Evolutionary conservation across 2,113 vertebrate species (phyloP).

Genomic region (Centropus bengalensis): DNA sequence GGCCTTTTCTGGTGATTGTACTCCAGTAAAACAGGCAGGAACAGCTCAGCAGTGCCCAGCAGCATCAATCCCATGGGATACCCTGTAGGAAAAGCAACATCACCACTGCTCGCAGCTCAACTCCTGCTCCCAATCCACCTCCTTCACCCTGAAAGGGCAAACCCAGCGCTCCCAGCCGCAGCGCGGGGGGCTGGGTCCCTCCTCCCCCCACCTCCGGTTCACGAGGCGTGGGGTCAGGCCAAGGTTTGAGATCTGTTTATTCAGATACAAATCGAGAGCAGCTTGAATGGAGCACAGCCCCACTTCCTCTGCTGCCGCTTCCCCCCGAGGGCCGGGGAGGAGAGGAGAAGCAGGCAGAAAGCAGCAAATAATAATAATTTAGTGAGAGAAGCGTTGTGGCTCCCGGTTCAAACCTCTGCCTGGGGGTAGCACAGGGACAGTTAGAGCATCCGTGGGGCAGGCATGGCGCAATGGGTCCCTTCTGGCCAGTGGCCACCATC

Average conservation of each 20-base stretch:
- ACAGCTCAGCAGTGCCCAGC: too few species aligned
- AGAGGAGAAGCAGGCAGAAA: constrained; percentile 37
- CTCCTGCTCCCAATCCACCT: too few species aligned
- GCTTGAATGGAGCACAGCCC: constrained; percentile 60
- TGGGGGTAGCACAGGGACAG: constrained; percentile 19
- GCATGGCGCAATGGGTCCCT: not conserved
- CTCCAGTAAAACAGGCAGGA: not conserved
- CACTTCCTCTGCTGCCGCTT: constrained; percentile 57
- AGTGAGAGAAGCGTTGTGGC: constrained; percentile 63
- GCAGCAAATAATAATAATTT: constrained; percentile 69
- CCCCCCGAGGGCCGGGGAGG: constrained; percentile 20
- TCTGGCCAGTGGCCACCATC: not conserved
- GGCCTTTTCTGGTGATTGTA: too few species aligned
- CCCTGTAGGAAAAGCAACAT: not conserved
- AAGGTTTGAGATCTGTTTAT: constrained; percentile 61
- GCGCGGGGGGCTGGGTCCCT: not conserved
- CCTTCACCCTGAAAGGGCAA: not conserved
- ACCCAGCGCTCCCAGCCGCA: rapidly evolving
- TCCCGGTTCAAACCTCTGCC: constrained; percentile 60
- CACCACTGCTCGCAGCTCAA: not conserved
- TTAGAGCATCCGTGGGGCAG: constrained; percentile 38
- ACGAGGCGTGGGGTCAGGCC: not conserved
- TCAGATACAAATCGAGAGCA: constrained; percentile 70
- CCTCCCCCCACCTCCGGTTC: rapidly evolving
- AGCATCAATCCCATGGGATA: rapidly evolving